Conservation (phyloP, 2,113 vertebrate genomes). For the Pristiophorus japonicus region DNA sequence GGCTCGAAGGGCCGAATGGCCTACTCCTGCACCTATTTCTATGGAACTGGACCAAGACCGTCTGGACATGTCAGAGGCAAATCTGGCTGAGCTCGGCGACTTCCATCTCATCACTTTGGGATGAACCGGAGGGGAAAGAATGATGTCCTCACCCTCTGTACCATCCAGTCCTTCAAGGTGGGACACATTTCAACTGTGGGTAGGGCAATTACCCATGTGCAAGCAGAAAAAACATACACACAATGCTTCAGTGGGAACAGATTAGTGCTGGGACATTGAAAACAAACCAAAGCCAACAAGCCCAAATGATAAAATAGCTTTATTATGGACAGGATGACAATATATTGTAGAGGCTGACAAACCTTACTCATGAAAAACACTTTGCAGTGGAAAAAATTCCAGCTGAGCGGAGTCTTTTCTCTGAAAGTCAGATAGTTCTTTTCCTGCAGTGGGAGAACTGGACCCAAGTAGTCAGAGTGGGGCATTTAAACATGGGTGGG, state of each 20-base stretch:
- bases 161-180: background rate
- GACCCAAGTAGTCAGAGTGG: background rate
- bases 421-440: background rate
- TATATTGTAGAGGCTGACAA: slow-evolving; percentile 25
- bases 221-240: background rate
- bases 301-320: slow-evolving; percentile 32
- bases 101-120: background rate
- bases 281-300: background rate
- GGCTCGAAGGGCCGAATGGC: too few relatives aligned
- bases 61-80: background rate
- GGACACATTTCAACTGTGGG: background rate
- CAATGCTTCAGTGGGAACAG: background rate
- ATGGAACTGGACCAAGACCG: background rate
- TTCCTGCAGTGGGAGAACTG: background rate
- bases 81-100: background rate
- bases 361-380: background rate
- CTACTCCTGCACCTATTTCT: too few relatives aligned
- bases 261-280: background rate
- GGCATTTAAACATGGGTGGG: background rate
- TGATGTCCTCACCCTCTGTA: background rate
- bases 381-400: background rate
- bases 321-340: slow-evolving; percentile 33
- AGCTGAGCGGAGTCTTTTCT: background rate
- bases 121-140: background rate
- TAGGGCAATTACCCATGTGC: background rate